These are phyloP conservation scores for Bursaphelenchus okinawaensis DNA, from an alignment of 2,888 invertebrate species.

Conservation along the genomic window DNA sequence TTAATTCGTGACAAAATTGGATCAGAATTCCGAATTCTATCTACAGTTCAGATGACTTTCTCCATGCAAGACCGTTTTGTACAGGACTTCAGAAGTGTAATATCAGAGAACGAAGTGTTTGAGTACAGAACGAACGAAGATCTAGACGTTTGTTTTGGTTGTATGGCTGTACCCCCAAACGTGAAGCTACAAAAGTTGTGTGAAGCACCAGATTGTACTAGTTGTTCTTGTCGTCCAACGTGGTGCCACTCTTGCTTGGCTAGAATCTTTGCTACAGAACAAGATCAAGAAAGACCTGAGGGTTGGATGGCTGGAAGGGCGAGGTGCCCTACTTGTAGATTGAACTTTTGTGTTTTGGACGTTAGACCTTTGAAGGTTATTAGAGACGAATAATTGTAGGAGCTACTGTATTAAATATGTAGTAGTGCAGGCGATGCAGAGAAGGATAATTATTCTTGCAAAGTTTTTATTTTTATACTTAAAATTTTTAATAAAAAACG, in stretches of 20 bases:
- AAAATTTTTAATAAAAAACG: too few species aligned
- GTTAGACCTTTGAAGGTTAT: constrained; percentile 41
- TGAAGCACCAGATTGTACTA: neutral
- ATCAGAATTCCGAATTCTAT: neutral
- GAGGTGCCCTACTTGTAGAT: constrained; percentile 61
- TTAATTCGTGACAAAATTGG: constrained; percentile 7
- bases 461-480: too few species aligned
- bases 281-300: constrained; percentile 58
- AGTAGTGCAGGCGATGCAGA: too few species aligned
- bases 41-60: neutral
- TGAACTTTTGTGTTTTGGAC: constrained; percentile 60
- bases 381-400: too few species aligned
- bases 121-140: neutral
- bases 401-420: too few species aligned
- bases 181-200: constrained; percentile 7
- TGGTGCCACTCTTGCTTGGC: constrained; percentile 49
- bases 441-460: too few species aligned
- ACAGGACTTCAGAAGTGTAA: neutral
- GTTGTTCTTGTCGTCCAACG: constrained; percentile 5
- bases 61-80: constrained; percentile 1
- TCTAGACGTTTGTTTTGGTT: constrained; percentile 9
- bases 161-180: constrained; percentile 12
- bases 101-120: neutral
- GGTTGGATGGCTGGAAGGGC: constrained; percentile 59
- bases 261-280: constrained; percentile 60